Base-by-base conservation (phyloP, 1,140 invertebrate species). In the Drosophila subpulchrella region DNA sequence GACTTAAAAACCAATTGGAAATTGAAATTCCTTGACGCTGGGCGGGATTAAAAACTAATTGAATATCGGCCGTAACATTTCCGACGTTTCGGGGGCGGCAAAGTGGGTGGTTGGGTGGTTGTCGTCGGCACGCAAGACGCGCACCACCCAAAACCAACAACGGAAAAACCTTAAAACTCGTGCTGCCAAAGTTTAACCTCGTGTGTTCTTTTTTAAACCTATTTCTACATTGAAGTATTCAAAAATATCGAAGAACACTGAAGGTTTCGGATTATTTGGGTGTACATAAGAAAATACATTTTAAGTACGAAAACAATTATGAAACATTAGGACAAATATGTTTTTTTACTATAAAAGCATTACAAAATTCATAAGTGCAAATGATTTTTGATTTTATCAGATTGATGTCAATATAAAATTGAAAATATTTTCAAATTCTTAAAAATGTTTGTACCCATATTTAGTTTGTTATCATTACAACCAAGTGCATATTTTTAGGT, bases 1-100 rank as follows among this genome's bases (percentile, higher is more conserved):
- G 83, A 86, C 82, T 88, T 88, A 83, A 88, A 88, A 88, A 88
- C 57, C 83, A 83, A 88, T 88, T 88, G 71, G 51, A 82, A 86
- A 79, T 50, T 58, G 51, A 71, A 71, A 70, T 85, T 80, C 63
- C 54, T 65, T 63, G 72, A 60, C 77, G 57, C 61, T 55, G 54
- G 68, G 65, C 44, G 50, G 82, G 82, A 86, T 85, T 86, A 85
- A 86, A 86, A 85, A 82, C 82, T 82, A 72, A 72, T 72, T 71
- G 68, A 72, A 72, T 71, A 72, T 71, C 68, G 65, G 66, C 30
- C 53, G 68, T 48, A 72, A 72, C 68, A 71, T 71, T 72, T 72
- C 67, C 68, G 68, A 72, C 68, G 36, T 71, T 30, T 68, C 48
- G 48, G 48, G 48, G 48, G 48, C 48, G 48, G 48, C 48, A 32